Base-by-base conservation (phyloP, 2,797 vertebrate species). In the Rhinogobio ventralis region DNA sequence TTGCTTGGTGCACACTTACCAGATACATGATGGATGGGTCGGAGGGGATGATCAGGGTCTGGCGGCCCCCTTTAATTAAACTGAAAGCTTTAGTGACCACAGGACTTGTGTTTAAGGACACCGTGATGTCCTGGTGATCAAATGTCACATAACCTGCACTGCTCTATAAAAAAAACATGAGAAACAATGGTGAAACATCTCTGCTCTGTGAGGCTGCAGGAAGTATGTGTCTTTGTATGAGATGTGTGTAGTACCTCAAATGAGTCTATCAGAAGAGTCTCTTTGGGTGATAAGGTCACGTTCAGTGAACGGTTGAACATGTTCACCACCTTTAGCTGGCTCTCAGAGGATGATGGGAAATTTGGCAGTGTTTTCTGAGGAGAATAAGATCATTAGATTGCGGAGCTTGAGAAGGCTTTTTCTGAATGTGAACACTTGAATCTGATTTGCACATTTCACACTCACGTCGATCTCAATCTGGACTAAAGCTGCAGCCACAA, bases 391-490 rank as follows among this genome's bases (percentile, higher is more conserved):
- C 13, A 25, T n/a, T 28, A 30, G 42, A 66, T 46, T 36, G 17
- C 5, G 46, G 25, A 30, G 60, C n/a, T 25, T 25, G 4, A 60
- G n/a, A 60, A 28, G 13, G n/a, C 1, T 8, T 30, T 28, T 17
- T 64, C 60, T 28, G 11, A 62, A 60, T 13, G 1, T 25, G 57
- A 60, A 25, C n/a, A 6, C 5, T 30, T 64, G 30, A 75, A 23
- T 55, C 5, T 42, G 33, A 13, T 1, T 25, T 46, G 81, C 79
- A 76, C 7, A 25, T 72, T 81, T 81, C 66, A 77, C 81, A 97
- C 98, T 98, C 93, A 99, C 98, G 11, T 99, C 97, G 42, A 99
- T 96, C 92, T 97, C 62, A 82, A 97, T 42, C 90, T 99, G 97
- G 79, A 99, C 88, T 62, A 99, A 2, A 42, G 95, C 97, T 83